Base-by-base conservation (phyloP, 2,888 invertebrate species). In the Tetramorium bicarinatum region DNA sequence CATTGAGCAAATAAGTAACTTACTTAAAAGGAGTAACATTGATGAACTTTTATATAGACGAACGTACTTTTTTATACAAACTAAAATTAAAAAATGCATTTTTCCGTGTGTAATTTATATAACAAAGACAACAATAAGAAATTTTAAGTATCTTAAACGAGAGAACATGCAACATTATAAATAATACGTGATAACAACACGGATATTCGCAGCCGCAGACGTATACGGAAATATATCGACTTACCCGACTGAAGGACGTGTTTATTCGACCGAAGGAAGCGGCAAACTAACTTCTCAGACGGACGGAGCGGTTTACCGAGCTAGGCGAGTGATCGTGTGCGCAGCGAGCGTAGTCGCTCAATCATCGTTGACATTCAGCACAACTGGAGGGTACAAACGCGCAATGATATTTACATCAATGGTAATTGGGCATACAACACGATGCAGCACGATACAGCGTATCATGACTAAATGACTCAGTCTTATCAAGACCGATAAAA, bases 331-430 rank as follows among this genome's bases (percentile, higher is more conserved):
- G 34, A 69, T 75, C 49, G 66, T 52, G 49, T 54, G 67, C 71
- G 71, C 69, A 67, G 41, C 61, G 62, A 82, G 49, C 64, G 64
- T 38, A 67, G 79, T 76, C 66, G 62, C 62, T 85, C 81, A 84
- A 88, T 87, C 81, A 81, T 64, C 75, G 59, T 54, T 71, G 75
- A 61, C 74, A 56, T 21, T n/a, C 41, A 81, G 61, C 67, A 71
- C 56, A 54, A 66, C 11, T 59, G 38, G 80, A 81, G 86, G 83
- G 86, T 69, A 61, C 62, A 82, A 87, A 84, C 77, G 87, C 64
- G 34, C 38, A 76, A 62, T 84, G 74, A 88, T 75, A 82, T 84
- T 88, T 86, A 86, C 71, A 66, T 81, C 61, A 54, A 15, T 21
- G 18, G 21, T 75, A 62, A 82, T 77, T 18, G 49, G n/a, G 18